Evolutionary conservation across 1,140 invertebrate genomes (phyloP).

Genomic region (Chironomus striatipennis): DNA sequence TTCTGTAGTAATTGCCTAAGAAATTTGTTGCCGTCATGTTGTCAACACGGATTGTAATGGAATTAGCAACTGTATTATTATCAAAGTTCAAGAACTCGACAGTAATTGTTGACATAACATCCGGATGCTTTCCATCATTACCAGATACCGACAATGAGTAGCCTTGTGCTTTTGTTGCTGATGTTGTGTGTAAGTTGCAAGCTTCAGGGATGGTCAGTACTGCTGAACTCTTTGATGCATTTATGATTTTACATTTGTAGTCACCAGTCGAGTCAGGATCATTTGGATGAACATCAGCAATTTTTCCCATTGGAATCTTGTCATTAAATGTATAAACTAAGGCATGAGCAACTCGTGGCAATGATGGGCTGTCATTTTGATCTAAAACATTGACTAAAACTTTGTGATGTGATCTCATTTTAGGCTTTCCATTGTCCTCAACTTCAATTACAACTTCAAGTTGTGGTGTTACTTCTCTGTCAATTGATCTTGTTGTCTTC

Average conservation of each 20-base stretch:
- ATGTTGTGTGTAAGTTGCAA: slow-evolving; percentile 67
- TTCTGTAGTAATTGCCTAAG: slow-evolving; percentile 61
- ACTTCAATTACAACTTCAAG: slow-evolving; percentile 73
- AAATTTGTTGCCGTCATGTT: slow-evolving; percentile 67
- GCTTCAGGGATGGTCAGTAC: slow-evolving; percentile 58
- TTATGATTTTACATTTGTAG: slow-evolving; percentile 74
- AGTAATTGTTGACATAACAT: slow-evolving; percentile 74
- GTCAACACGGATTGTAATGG: slow-evolving; percentile 62
- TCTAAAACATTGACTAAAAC: slow-evolving; percentile 73
- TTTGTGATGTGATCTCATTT: slow-evolving; percentile 66
- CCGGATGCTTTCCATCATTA: slow-evolving; percentile 78
- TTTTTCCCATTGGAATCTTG: slow-evolving; percentile 60
- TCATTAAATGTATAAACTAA: slow-evolving; percentile 71
- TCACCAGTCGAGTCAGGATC: slow-evolving; percentile 81
- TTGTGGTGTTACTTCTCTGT: slow-evolving; percentile 69
- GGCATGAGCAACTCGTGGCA: slow-evolving; percentile 69
- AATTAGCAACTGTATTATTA: slow-evolving; percentile 74
- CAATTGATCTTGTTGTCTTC: slow-evolving; percentile 66
- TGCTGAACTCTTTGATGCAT: slow-evolving; percentile 45
- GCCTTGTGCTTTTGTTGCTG: slow-evolving; percentile 54
- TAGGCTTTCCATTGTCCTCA: slow-evolving; percentile 77
- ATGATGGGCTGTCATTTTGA: slow-evolving; percentile 87
- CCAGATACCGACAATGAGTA: slow-evolving; percentile 72
- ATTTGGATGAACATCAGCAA: slow-evolving; percentile 84
- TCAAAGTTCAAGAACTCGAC: slow-evolving; percentile 72